These are phyloP conservation scores for Drosophila birchii DNA, from an alignment of 2,888 invertebrate genomes.

Conservation along the genomic window DNA sequence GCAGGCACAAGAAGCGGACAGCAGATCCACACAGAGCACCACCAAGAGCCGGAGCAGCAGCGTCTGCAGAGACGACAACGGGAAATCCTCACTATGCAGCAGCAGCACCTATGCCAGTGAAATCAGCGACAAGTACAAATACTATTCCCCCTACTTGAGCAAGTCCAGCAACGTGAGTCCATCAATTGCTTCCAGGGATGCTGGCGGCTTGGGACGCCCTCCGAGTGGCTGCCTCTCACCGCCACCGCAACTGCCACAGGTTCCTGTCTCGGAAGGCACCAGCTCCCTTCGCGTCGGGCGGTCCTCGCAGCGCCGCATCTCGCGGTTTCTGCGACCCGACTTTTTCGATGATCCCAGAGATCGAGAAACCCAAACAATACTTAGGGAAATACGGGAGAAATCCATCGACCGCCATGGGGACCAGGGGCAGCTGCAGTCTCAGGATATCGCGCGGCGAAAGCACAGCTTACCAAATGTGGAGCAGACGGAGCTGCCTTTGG, in stretches of 20 bases:
- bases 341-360: slow-evolving; percentile 89
- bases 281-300: slow-evolving; percentile 74
- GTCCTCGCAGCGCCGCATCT: slow-evolving; percentile 87
- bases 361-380: slow-evolving; percentile 88
- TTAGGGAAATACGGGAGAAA: slow-evolving; percentile 89
- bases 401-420: slow-evolving; percentile 84
- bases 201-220: slow-evolving; percentile 74
- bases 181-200: slow-evolving; percentile 48
- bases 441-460: slow-evolving; percentile 65
- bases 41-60: slow-evolving; percentile 76
- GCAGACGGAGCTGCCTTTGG: slow-evolving; percentile 17
- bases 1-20: slow-evolving; percentile 15
- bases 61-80: slow-evolving; percentile 79
- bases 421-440: not conserved
- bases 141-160: slow-evolving; percentile 83
- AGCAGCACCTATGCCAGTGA: slow-evolving; percentile 79
- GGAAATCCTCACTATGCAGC: slow-evolving; percentile 75
- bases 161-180: slow-evolving; percentile 66
- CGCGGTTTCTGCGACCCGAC: slow-evolving; percentile 91
- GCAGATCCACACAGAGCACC: slow-evolving; percentile 16
- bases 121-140: slow-evolving; percentile 84
- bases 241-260: slow-evolving; percentile 40
- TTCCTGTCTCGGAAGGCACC: slow-evolving; percentile 55
- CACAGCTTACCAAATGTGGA: slow-evolving; percentile 70
- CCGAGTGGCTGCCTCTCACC: slow-evolving; percentile 82